Evolutionary conservation across 2,888 invertebrate species (phyloP), one percentile per base, ranked within the genome.

Genomic region (Rhimphoctona megacephalus): DNA sequence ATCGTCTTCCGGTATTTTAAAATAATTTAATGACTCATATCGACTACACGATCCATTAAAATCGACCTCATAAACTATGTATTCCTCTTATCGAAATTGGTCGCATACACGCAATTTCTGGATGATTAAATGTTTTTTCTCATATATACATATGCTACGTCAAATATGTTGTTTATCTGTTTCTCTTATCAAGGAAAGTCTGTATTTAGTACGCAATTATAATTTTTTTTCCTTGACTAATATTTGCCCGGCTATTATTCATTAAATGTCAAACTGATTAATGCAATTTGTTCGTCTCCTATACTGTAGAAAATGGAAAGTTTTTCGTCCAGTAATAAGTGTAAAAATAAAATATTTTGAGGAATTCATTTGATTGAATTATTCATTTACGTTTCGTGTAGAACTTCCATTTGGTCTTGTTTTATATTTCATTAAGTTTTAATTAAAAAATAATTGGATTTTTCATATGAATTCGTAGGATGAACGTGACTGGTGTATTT

Each of bases 1-100:
- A 57, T n/a, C 39, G 25, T 39, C 17, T 39, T 54, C 11, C 36
- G 36, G n/a, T 72, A 54, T 33, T 72, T 52, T 54, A n/a, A 73
- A 57, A 73, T 22, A 9, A 22, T 57, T 22, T 22, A 57, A 57
- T 22, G 39, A 54, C 57, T 39, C 73, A 14, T 61, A 5, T 61
- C 25, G 61, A 61, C 61, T 3, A 61, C 30, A 61, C 61, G 30
- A 57, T 74, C 57, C 57, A 74, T 39, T 74, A 57, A 57, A 57
- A 57, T 25, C 25, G 39, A 57, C 57, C 17, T 57, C 25, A 9
- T 25, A n/a, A 57, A 57, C 36, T 57, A 74, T 57, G 36, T 39
- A 0, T 8, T 25, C 1, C 22, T 39, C 54, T 54, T 57, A 74
- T 74, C 57, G 39, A 7, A 39, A 74, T 74, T 39, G 19, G 39